Base-by-base conservation (phyloP, 2,113 vertebrate genomes). In the Cochlearius cochlearius region DNA sequence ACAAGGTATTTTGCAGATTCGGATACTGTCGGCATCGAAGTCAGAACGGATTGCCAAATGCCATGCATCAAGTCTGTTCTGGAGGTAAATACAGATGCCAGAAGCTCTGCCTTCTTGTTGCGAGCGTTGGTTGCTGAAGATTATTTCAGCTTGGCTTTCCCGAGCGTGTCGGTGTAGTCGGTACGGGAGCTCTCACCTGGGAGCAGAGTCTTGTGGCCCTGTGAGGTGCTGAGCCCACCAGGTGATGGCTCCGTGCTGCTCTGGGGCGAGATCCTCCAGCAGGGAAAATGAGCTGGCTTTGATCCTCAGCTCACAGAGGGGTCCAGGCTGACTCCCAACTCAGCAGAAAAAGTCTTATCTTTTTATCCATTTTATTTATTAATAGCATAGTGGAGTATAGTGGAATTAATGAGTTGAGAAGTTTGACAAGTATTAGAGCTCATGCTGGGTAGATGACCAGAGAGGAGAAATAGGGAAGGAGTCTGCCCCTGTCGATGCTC, bases 121-220 rank as follows among this genome's bases (percentile, higher is more conserved):
- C 1, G 7, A 26, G 4, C 13, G 1, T 45, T 43, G 18, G 50
- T 16, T 43, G 38, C 58, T 39, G 50, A 38, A 16, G 67, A 13
- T 60, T 12, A 32, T 50, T 86, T 53, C 25, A 18, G n/a, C 63
- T 69, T n/a, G 4, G 72, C 52, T 47, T 62, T 91, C 16, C 19
- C 0, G 2, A 34, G 11, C 0, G 0, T 17, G 43, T n/a, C 8
- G n/a, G 10, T 68, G 36, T 39, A 1, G 5, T 13, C 1, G 1
- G 29, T 32, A 6, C 3, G 3, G 26, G 50, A 43, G 30, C 26
- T 75, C n/a, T 79, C 10, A 2, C 11, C 25, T 63, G 20, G 14
- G 53, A 41, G 32, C 36, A 7, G 56, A 52, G 38, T 32, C 45
- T 3, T 15, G 32, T 7, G n/a, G 56, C 47, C 39, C 63, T 32